These are phyloP conservation scores for Wasmannia auropunctata DNA, from an alignment of 1,140 invertebrate species.

Conservation along the genomic window DNA sequence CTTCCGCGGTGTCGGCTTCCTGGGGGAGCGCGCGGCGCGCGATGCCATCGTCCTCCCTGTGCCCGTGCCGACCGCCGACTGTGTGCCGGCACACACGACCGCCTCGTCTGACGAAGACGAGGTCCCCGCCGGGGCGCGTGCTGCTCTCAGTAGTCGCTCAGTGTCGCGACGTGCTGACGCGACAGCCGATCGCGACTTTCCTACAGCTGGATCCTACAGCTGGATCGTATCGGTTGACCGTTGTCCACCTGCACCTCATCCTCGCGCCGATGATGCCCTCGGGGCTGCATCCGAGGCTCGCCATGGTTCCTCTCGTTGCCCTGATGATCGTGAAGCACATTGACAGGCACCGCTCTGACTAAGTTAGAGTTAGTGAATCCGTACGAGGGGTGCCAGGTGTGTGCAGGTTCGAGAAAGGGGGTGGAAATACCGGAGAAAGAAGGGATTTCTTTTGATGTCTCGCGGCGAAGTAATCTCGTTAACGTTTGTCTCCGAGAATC, in stretches of 20 bases:
- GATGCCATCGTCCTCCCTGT: slow-evolving; percentile 51
- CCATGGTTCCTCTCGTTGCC: slow-evolving; percentile 14
- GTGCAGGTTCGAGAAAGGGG: neutral
- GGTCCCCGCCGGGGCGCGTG: slow-evolving; percentile 23
- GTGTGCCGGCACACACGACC: slow-evolving; percentile 48
- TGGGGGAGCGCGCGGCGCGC: slow-evolving; percentile 45
- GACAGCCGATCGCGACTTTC: slow-evolving; percentile 25
- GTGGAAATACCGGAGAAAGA: neutral
- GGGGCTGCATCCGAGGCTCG: neutral
- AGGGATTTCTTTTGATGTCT: neutral
- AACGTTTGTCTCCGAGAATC: neutral
- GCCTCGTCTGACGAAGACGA: slow-evolving; percentile 40
- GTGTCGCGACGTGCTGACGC: slow-evolving; percentile 51
- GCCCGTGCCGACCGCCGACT: slow-evolving; percentile 18
- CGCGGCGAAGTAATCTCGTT: neutral
- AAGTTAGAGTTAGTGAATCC: neutral
- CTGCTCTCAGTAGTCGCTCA: slow-evolving; percentile 50
- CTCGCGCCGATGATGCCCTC: neutral
- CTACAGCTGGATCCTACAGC: neutral
- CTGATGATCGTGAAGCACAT: neutral
- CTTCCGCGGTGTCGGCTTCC: slow-evolving; percentile 40
- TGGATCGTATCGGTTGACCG: neutral
- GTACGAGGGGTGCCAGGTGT: neutral
- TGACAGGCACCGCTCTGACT: neutral
- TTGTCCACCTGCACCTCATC: neutral